These are phyloP conservation scores for Gallinago paraguaiae DNA, from an alignment of 2,113 vertebrate species.

Conservation along the genomic window DNA sequence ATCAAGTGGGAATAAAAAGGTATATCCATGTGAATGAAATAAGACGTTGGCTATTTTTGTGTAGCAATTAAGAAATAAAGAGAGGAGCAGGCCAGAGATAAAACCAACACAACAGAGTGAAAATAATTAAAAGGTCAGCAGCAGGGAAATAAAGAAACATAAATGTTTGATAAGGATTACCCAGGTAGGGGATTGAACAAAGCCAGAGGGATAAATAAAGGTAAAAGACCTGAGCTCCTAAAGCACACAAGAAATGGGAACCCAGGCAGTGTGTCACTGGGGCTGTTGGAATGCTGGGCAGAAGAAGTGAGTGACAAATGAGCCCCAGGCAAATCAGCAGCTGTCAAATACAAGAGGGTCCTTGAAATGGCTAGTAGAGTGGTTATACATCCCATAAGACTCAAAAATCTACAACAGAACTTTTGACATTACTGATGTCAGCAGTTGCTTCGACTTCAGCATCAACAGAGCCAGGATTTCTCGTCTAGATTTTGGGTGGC, in stretches of 20 bases:
- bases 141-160: neutral
- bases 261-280: neutral
- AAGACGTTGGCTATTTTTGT: neutral
- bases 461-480: neutral
- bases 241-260: neutral
- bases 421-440: neutral
- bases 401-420: neutral
- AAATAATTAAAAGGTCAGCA: neutral
- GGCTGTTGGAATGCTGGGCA: neutral
- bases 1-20: neutral
- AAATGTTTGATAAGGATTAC: conserved; percentile 37
- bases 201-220: conserved; percentile 14
- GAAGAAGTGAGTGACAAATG: neutral
- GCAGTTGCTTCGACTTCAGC: neutral
- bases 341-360: neutral
- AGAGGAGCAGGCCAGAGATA: neutral
- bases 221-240: neutral
- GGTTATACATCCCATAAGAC: neutral
- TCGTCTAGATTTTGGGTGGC: neutral
- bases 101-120: neutral
- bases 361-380: neutral
- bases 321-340: neutral
- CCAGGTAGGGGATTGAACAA: neutral
- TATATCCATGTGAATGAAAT: neutral
- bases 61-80: neutral